Conservation (phyloP, 2,113 vertebrate genomes). For the Myotis davidii region DNA sequence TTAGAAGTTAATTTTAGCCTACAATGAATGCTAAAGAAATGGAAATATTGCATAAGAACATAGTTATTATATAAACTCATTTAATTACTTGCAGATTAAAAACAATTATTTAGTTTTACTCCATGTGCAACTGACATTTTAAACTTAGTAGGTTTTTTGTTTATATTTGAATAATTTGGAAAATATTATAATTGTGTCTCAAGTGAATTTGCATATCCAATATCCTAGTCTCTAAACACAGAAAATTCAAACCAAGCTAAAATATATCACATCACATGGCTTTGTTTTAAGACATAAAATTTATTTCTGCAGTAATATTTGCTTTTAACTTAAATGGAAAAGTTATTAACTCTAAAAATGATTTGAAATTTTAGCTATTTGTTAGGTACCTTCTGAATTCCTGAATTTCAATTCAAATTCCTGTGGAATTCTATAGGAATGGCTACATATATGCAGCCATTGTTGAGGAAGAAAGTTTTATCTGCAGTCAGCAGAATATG, state of each 20-base stretch:
- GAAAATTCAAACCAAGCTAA: conserved; percentile 48
- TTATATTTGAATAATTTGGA: conserved; percentile 62
- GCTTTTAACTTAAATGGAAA: conserved; percentile 27
- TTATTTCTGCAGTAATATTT: conserved; percentile 55
- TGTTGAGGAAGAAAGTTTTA: conserved; percentile 1
- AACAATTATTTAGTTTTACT: background rate
- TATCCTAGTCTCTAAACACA: conserved; percentile 33
- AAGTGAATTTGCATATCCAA: conserved; percentile 62
- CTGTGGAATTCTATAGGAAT: conserved; percentile 29
- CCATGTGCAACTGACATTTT: background rate
- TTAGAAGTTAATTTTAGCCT: conserved; percentile 23
- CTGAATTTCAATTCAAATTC: conserved; percentile 48
- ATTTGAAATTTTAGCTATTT: conserved; percentile 40
- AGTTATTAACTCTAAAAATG: conserved; percentile 28
- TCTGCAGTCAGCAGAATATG: conserved; percentile 64
- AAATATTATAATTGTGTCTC: conserved; percentile 55
- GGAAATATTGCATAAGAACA: background rate
- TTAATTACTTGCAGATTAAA: conserved; percentile 42
- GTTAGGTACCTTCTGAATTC: background rate
- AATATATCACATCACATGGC: conserved; percentile 19
- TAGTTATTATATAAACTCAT: background rate
- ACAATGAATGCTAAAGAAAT: conserved; percentile 15
- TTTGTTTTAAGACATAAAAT: conserved; percentile 54
- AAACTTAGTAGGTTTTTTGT: conserved; percentile 38
- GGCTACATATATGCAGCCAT: conserved; percentile 36